These are phyloP conservation scores for Idaea dimidiata DNA, from an alignment of 2,888 invertebrate genomes.

Conservation along the genomic window DNA sequence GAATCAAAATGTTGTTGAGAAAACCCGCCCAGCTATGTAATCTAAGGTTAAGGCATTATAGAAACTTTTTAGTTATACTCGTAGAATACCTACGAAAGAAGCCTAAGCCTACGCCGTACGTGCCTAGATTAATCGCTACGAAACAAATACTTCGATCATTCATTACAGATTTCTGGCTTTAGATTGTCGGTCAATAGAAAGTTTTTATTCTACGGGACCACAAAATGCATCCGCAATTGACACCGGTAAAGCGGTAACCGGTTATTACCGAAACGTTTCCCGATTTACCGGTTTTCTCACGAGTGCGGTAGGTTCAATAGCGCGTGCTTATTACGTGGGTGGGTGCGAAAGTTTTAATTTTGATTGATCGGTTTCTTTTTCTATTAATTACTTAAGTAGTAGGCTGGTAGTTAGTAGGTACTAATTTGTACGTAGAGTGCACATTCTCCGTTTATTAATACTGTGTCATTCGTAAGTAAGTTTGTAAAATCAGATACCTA, in stretches of 20 bases:
- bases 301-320: conserved; percentile 16
- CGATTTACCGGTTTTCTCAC: conserved; percentile 37
- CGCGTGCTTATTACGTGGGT: conserved; percentile 11
- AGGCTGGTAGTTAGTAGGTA: no score
- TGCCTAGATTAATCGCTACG: no score
- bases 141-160: no score
- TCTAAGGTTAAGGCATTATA: no score
- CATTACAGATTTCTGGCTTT: no score
- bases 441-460: neutral
- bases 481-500: no score
- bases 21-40: no score
- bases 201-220: conserved; percentile 9
- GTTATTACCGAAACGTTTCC: conserved; percentile 28
- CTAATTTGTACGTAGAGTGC: neutral
- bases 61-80: no score
- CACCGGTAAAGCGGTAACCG: conserved; percentile 23
- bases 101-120: no score
- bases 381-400: neutral
- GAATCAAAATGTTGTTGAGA: no score
- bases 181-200: neutral
- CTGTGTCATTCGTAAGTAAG: no score
- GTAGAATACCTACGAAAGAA: no score
- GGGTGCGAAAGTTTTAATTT: conserved; percentile 36
- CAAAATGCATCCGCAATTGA: neutral
- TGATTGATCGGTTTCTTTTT: conserved; percentile 20